A percentile compares a stretch with the other conserved stretches of the same genome.
phyloP scores from a whole-genome alignment of 2,888 invertebrate species.

The Stenurella melanura region DNA sequence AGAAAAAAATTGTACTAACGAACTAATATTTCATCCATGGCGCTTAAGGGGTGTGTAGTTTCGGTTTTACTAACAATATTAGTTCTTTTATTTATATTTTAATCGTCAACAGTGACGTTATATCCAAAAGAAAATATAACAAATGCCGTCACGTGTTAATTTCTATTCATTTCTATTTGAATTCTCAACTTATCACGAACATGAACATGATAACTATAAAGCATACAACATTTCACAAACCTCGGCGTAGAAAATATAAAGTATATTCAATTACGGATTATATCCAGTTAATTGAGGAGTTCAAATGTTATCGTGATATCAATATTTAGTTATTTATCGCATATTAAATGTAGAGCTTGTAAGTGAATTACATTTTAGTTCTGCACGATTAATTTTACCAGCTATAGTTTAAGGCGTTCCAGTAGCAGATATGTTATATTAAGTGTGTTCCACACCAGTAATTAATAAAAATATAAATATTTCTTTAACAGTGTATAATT shows the following conservation, averaged over 20 bases:
- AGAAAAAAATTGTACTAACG: no score
- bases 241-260: neutral
- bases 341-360: constrained; percentile 29
- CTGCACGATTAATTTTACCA: constrained; percentile 30
- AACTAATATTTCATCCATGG: no score
- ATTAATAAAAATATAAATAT: neutral
- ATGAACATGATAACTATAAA: neutral
- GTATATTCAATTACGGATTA: constrained; percentile 5
- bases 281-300: constrained; percentile 23
- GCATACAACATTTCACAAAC: neutral
- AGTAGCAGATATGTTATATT: constrained; percentile 23
- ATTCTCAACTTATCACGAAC: neutral
- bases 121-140: no score
- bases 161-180: neutral
- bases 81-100: no score
- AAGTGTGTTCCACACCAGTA: neutral
- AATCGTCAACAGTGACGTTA: no score
- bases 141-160: no score
- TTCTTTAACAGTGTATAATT: neutral
- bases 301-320: constrained; percentile 29
- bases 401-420: constrained; percentile 28
- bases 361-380: constrained; percentile 25
- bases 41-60: no score
- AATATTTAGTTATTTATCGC: constrained; percentile 29
- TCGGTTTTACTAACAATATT: no score